Base-by-base conservation (phyloP, 2,888 invertebrate species). In the Melieria omissa region DNA sequence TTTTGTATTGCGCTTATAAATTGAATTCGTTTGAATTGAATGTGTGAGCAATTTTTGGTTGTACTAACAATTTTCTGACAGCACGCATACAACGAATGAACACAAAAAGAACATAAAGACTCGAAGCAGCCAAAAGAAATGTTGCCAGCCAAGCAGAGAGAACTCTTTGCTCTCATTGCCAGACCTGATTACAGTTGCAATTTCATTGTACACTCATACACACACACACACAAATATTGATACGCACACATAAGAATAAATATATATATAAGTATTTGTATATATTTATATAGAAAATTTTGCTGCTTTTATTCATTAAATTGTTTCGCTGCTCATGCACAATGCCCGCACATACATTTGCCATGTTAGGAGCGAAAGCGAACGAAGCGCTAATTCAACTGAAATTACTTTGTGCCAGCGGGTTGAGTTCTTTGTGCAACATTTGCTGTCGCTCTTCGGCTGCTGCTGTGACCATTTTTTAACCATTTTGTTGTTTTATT, bases 151-250 rank as follows among this genome's bases (percentile, higher is more conserved):
- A 49, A 10, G 49, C 49, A 49, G 9, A 12, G 9, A 49, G 49
- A 49, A 49, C 49, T 10, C 9, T 10, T 10, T 49, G 49, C 12
- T 49, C 65, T 69, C 65, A 55, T 68, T 65, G 49, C 60, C 44
- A 10, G 49, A 49, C 29, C 60, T 68, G 68, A 68, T 72, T 68
- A 55, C 72, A 62, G 67, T 65, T 71, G 60, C 70, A 54, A 70
- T 64, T 70, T 70, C 60, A 44, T 44, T 45, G 45, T n/a, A 49
- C 49, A 10, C 49, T 2, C 49, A 49, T 3, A 49, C 3, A 49
- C 49, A 49, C 49, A 49, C 3, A 49, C 49, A 49, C 12, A 49
- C 49, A 10, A 10, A 49, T 49, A 10, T 49, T 49, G 8, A 49
- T 49, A 49, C 49, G 14, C 5, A 52, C 52, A 52, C 5, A 52